A percentile compares a stretch with the other conserved stretches of the same genome.
phyloP scores from a whole-genome alignment of 92 coral and sea anemone genomes.

The Nematostella vectensis region DNA sequence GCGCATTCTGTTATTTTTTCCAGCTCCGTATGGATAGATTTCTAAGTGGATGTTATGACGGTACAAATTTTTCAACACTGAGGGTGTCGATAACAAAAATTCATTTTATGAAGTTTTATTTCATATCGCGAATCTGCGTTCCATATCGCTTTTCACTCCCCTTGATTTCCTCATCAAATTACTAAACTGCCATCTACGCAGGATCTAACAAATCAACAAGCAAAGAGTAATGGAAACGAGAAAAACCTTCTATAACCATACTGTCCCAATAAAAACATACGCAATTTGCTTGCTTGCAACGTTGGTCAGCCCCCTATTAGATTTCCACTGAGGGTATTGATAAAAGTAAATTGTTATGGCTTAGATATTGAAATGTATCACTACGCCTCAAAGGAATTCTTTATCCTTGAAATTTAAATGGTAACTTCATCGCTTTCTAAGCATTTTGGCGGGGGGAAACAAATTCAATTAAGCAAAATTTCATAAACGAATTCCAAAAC shows the following conservation, averaged over 20 bases:
- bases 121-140: background rate
- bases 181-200: background rate
- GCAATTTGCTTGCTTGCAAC: background rate
- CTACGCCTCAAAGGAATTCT: slow-evolving; percentile 15
- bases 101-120: slow-evolving; percentile 1
- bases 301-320: slow-evolving; percentile 2
- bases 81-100: slow-evolving; percentile 9
- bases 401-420: background rate
- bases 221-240: background rate
- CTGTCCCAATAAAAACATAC: background rate
- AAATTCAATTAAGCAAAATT: background rate
- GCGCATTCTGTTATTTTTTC: background rate
- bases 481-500: background rate
- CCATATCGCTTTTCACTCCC: slow-evolving; percentile 1
- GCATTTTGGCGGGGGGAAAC: background rate
- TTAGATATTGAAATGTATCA: slow-evolving; percentile 39
- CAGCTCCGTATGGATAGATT: background rate
- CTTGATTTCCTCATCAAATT: slow-evolving; percentile 2
- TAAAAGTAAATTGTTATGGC: slow-evolving; percentile 55
- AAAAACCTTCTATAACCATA: background rate
- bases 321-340: slow-evolving; percentile 13
- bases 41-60: background rate
- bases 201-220: background rate
- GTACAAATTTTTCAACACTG: background rate
- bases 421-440: slow-evolving; percentile 8